Evolutionary conservation across 2,113 vertebrate species (phyloP).

Genomic region (Naja naja): DNA sequence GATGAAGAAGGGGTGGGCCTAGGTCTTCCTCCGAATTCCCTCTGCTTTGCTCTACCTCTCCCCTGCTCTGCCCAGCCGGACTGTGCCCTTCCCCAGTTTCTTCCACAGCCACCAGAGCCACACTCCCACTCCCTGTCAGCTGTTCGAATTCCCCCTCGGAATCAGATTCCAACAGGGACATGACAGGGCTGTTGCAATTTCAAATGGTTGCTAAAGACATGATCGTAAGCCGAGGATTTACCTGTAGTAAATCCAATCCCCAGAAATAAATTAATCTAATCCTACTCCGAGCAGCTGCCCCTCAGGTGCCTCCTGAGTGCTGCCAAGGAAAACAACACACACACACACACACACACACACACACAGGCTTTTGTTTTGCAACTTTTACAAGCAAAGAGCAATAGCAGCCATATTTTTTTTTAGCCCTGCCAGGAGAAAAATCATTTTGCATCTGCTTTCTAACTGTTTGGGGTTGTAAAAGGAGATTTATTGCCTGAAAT

Average conservation of each 20-base stretch:
- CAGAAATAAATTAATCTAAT: background rate
- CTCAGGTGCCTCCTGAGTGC: background rate
- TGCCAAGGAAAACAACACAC: background rate
- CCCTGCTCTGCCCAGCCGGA: no score
- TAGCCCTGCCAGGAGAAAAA: background rate
- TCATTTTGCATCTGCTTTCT: rapidly evolving
- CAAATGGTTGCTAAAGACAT: no score
- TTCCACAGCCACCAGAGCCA: no score
- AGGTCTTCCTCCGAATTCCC: no score
- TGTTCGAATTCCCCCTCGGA: no score
- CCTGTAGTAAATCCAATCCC: background rate
- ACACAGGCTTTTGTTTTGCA: background rate
- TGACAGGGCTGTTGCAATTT: no score
- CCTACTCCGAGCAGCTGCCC: background rate
- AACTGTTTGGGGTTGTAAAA: rapidly evolving
- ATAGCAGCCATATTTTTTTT: background rate
- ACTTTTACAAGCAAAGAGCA: background rate
- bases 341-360: no score
- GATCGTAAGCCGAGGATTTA: background rate
- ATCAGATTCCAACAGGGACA: no score
- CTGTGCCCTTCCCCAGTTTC: no score
- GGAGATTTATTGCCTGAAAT: rapidly evolving
- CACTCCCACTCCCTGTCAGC: no score
- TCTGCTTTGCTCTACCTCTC: no score
- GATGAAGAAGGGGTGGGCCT: no score